Evolutionary conservation across 2,797 vertebrate genomes (phyloP), one percentile per base, ranked within the genome.

Genomic region (Acomys russatus): DNA sequence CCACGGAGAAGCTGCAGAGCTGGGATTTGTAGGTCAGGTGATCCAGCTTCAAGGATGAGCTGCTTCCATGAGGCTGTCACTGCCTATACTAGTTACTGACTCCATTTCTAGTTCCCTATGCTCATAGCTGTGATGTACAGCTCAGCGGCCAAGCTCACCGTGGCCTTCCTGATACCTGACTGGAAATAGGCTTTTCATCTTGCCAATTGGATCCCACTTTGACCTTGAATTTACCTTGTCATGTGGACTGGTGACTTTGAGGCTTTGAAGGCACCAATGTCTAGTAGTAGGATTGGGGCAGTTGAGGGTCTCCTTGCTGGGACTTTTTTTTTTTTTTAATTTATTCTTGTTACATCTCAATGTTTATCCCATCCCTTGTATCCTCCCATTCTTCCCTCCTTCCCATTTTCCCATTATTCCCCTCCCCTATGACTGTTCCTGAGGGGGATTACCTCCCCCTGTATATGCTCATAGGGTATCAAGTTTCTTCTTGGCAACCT

Each of bases 181-280:
- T 71, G 38, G 64, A 18, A 95, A 64, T 25, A 82, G 66, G 51
- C 70, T 90, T 83, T 54, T 88, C 5, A 84, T 22, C 25, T 76
- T 93, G 66, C 23, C 54, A 61, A 15, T 74, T 59, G 91, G 76
- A 89, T 23, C 8, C 63, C 56, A 0, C 22, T 70, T 89, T 91
- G 87, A 92, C 63, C 56, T 92, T 84, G 84, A 93, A 8, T 68
- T 96, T 88, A 66, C 18, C 9, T 83, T 89, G 78, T 64, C 68
- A 64, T 6, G 6, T 94, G 51, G 77, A 56, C 63, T 73, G 33
- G 20, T 80, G 77, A 63, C 28, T 84, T 84, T 33, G 80, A 94
- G 73, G 68, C n/a, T 74, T 78, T 90, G 87, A 90, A 66, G 63
- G 51, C 33, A 64, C 14, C 63, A 44, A 33, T 91, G n/a, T 64